Evolutionary conservation across 1,140 invertebrate species (phyloP).

Genomic region (Olivierus martensii): DNA sequence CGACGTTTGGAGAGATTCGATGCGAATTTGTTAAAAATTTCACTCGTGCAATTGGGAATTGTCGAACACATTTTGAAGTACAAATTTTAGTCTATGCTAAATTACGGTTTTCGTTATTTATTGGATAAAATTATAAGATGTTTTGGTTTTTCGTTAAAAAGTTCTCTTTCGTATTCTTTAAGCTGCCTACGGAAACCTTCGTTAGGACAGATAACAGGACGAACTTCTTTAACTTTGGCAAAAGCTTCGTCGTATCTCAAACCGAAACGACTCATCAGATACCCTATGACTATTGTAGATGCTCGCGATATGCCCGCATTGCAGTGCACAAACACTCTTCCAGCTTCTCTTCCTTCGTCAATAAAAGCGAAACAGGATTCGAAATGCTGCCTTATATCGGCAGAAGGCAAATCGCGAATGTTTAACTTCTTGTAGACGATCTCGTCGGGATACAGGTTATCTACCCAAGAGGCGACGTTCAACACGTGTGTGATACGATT

Average conservation of each 20-base stretch:
- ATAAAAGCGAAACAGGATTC: slow-evolving; percentile 25
- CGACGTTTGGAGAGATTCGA: too few relatives aligned
- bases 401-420: slow-evolving; percentile 26
- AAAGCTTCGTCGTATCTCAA: slow-evolving; percentile 51
- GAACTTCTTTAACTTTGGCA: slow-evolving; percentile 43
- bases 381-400: slow-evolving; percentile 21
- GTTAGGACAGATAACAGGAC: slow-evolving; percentile 59
- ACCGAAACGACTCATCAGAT: slow-evolving; percentile 52
- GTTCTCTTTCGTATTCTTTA: slow-evolving; percentile 23
- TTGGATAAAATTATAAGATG: too few relatives aligned
- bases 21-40: too few relatives aligned
- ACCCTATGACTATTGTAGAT: slow-evolving; percentile 63
- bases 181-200: slow-evolving; percentile 58
- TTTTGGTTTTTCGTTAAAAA: slow-evolving; percentile 5
- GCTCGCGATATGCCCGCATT: slow-evolving; percentile 85
- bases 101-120: too few relatives aligned
- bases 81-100: too few relatives aligned
- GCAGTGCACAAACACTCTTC: slow-evolving; percentile 70
- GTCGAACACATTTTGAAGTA: too few relatives aligned
- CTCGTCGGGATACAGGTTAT: slow-evolving; percentile 25
- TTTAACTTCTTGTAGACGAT: slow-evolving; percentile 29
- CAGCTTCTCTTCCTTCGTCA: slow-evolving; percentile 24
- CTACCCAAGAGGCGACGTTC: slow-evolving; percentile 27
- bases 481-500: slow-evolving; percentile 53
- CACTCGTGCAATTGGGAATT: too few relatives aligned